A percentile compares a stretch with the other conserved stretches of the same genome.
These are phyloP conservation scores for Oophaga sylvatica DNA, from an alignment of 2,797 vertebrate genomes.

Conservation along the genomic window DNA sequence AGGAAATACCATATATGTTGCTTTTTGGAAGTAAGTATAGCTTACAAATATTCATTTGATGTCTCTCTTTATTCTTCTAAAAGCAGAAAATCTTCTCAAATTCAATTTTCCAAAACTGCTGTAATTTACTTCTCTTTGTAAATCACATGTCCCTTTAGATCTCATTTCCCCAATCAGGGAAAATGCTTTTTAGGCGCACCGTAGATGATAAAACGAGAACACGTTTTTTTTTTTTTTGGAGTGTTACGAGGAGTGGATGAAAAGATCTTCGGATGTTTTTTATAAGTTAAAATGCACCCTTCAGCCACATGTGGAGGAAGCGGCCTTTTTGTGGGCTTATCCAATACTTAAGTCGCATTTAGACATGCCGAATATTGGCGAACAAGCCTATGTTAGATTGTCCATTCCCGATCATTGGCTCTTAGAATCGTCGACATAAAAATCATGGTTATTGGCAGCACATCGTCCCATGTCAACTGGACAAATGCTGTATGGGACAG, in stretches of 20 bases:
- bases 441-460: too few species aligned
- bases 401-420: too few species aligned
- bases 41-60: conserved; percentile 26
- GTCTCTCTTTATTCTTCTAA: conserved; percentile 27
- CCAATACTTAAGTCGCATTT: not conserved
- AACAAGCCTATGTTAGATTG: too few species aligned
- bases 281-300: too few species aligned
- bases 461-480: too few species aligned
- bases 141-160: not conserved
- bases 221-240: not conserved
- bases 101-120: conserved; percentile 21
- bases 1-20: not conserved
- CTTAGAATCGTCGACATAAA: too few species aligned
- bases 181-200: not conserved
- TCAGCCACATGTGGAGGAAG: not conserved
- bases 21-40: conserved; percentile 22
- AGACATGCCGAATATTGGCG: too few species aligned
- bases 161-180: not conserved
- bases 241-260: not conserved
- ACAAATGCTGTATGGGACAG: too few species aligned
- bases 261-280: not conserved
- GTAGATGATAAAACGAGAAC: not conserved
- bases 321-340: not conserved
- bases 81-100: conserved; percentile 27
- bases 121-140: conserved; percentile 31